A percentile compares a stretch with the other conserved stretches of the same genome.
phyloP scores from a whole-genome alignment of 2,888 invertebrate species.

The Invenusta paracnida region DNA sequence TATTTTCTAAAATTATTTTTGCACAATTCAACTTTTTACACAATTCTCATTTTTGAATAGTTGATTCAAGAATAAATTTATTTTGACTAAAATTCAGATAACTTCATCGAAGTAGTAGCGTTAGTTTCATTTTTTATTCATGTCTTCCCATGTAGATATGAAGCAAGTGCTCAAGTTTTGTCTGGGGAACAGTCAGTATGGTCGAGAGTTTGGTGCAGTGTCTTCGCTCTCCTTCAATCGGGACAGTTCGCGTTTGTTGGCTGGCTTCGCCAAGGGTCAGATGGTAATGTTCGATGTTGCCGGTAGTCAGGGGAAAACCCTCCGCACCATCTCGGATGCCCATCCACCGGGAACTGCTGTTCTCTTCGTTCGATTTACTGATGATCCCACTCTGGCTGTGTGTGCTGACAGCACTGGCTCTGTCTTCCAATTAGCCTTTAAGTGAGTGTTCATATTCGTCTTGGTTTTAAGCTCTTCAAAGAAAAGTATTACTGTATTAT shows the following conservation, averaged over 20 bases:
- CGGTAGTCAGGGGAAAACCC: slow-evolving; percentile 66
- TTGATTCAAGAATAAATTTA: no score
- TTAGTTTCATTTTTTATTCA: no score
- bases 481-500: no score
- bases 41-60: no score
- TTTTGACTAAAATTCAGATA: no score
- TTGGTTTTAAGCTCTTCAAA: no score
- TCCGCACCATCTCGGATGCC: slow-evolving; percentile 71
- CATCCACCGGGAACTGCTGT: slow-evolving; percentile 79
- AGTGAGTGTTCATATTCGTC: slow-evolving; percentile 57
- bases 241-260: slow-evolving; percentile 77
- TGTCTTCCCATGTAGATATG: slow-evolving; percentile 57
- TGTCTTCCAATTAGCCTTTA: slow-evolving; percentile 85
- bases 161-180: slow-evolving; percentile 84
- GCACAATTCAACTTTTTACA: no score
- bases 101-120: no score
- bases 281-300: slow-evolving; percentile 81
- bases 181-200: slow-evolving; percentile 67
- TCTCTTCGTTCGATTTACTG: slow-evolving; percentile 72
- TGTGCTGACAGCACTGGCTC: slow-evolving; percentile 89
- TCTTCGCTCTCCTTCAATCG: slow-evolving; percentile 74
- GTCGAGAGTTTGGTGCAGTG: slow-evolving; percentile 69
- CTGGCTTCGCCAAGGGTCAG: slow-evolving; percentile 74
- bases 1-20: no score
- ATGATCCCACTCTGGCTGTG: slow-evolving; percentile 71